Evolutionary conservation across 2,797 vertebrate species (phyloP), one percentile per base, ranked within the genome.

Genomic region (Ambastaia sidthimunki): DNA sequence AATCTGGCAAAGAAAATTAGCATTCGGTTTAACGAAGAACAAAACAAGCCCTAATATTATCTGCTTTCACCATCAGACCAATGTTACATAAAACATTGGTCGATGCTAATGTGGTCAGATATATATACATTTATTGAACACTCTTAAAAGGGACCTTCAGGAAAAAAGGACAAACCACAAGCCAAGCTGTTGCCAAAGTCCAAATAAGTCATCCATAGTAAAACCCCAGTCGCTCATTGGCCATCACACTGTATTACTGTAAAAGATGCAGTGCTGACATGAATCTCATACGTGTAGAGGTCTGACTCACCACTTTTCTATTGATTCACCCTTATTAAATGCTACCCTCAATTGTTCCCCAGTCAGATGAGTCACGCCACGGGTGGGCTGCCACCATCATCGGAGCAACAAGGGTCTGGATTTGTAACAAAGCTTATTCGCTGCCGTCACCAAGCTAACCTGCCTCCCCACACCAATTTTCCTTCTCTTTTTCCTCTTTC

Each of bases 301-400:
- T 70, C 37, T 15, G 23, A 37, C 65, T 13, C 76, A 71, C 41
- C 47, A n/a, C 19, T 52, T 50, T 57, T 54, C 44, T 37, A 63
- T 70, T 11, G 67, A 78, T 18, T 48, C n/a, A 25, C 18, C 44
- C 37, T 19, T 48, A 78, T 63, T 60, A 52, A 78, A 71, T 25
- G 19, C 16, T 18, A 62, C 13, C 66, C 76, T 69, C 65, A 25
- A 59, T 31, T 60, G 18, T 23, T 77, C 54, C 18, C 18, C 23
- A 31, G 34, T 68, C 34, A 55, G 50, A 76, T 41, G 23, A 55
- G 5, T 67, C 47, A 54, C n/a, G 3, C 16, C 71, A 73, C 71
- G 19, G 18, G 44, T 63, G 47, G 41, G 59, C 52, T 65, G 19
- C 19, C 50, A 68, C 63, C 63, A 68, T 47, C 34, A 55, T 55